These are phyloP conservation scores for Pteria penguin DNA, from an alignment of 2,888 invertebrate species.

Conservation along the genomic window DNA sequence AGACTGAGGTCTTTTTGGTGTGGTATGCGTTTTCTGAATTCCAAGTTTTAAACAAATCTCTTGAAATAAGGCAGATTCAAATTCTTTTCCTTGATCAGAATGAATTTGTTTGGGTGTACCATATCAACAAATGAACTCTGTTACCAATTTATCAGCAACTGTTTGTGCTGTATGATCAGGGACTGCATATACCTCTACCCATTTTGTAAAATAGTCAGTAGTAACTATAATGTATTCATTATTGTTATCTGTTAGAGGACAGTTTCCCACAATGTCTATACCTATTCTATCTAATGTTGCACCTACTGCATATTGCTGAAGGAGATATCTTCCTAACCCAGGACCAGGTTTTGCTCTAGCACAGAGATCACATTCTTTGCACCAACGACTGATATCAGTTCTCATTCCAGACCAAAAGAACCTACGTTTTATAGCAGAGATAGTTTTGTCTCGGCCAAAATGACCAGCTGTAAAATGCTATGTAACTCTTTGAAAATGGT, in stretches of 20 bases:
- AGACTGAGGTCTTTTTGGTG: not conserved
- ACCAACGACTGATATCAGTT: slow-evolving; percentile 10
- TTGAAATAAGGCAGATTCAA: not conserved
- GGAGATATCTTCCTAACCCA: slow-evolving; percentile 1
- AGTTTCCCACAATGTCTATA: too few relatives aligned
- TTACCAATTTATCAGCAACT: too few relatives aligned
- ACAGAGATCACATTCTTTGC: slow-evolving; percentile 9
- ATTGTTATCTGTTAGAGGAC: too few relatives aligned
- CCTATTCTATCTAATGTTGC: too few relatives aligned
- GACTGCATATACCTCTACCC: too few relatives aligned
- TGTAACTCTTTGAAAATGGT: slow-evolving; percentile 20
- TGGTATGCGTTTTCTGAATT: not conserved
- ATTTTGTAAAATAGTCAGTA: too few relatives aligned
- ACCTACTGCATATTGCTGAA: too few relatives aligned
- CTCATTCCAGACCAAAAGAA: slow-evolving; percentile 27
- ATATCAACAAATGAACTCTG: too few relatives aligned
- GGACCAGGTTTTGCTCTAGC: slow-evolving; percentile 15
- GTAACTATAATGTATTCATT: too few relatives aligned
- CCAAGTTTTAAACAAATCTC: not conserved
- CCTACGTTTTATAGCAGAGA: slow-evolving; percentile 10
- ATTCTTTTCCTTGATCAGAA: not conserved
- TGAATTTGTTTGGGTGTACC: too few relatives aligned
- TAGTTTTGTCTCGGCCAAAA: slow-evolving; percentile 21
- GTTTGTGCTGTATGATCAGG: too few relatives aligned
- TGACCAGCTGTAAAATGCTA: slow-evolving; percentile 1